These are phyloP conservation scores for Thecocarcelia acutangulata DNA, from an alignment of 2,888 invertebrate species.

Conservation along the genomic window DNA sequence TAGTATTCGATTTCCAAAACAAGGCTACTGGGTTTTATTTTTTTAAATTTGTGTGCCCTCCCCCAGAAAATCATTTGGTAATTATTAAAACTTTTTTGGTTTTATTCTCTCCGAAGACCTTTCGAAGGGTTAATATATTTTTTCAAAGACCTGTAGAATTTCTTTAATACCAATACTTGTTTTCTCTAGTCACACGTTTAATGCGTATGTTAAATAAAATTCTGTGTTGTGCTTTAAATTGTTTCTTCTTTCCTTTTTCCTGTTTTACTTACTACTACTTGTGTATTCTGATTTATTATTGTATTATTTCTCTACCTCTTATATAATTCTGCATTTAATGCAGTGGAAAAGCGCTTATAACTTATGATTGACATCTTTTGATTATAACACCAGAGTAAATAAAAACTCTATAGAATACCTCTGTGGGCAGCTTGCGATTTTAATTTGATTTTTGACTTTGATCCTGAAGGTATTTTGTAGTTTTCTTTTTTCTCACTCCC, in stretches of 20 bases:
- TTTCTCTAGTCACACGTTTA: conserved; percentile 33
- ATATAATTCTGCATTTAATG: conserved; percentile 63
- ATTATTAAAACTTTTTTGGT: no score
- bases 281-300: not conserved
- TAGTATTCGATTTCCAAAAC: no score
- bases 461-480: conserved; percentile 66
- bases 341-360: conserved; percentile 69
- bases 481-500: not conserved
- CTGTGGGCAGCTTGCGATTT: conserved; percentile 65
- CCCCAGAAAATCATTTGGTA: no score
- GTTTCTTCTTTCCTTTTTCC: not conserved
- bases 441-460: conserved; percentile 70
- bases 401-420: conserved; percentile 43
- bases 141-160: conserved; percentile 13
- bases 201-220: conserved; percentile 16
- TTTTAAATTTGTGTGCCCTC: no score
- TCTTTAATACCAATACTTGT: conserved; percentile 65
- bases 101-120: not conserved
- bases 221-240: conserved; percentile 13
- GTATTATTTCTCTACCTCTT: not conserved
- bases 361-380: conserved; percentile 78
- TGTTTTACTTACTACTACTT: not conserved
- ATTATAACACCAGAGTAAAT: conserved; percentile 71
- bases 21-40: no score
- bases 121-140: conserved; percentile 73